Conservation (phyloP, 2,113 vertebrate genomes). For the Hystrix brachyura region DNA sequence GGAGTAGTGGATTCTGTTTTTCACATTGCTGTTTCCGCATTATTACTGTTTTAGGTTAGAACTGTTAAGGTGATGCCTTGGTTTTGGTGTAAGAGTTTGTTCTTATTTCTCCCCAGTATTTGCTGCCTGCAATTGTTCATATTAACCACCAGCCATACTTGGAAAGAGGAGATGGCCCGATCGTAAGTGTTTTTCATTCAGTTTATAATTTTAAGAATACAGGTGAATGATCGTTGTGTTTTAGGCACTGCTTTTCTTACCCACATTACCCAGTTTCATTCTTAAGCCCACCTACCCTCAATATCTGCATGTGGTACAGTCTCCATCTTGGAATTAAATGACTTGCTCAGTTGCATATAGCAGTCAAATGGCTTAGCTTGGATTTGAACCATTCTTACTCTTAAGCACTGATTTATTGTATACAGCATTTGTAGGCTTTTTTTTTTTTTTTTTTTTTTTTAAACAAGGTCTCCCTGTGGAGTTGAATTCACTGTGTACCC, state of each 20-base stretch:
- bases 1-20: not conserved
- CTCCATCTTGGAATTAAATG: not conserved
- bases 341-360: not conserved
- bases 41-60: not conserved
- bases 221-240: not conserved
- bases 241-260: not conserved
- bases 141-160: conserved; percentile 99
- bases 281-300: not conserved
- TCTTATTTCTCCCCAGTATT: conserved; percentile 90
- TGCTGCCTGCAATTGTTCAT: conserved; percentile 98
- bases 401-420: not conserved
- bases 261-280: not conserved
- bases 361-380: not conserved
- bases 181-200: conserved; percentile 92
- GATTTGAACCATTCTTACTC: not conserved
- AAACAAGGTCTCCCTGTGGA: not conserved
- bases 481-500: not conserved
- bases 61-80: not conserved
- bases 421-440: not conserved
- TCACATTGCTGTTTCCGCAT: not conserved
- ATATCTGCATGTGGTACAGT: not conserved
- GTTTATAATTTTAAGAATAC: conserved; percentile 27
- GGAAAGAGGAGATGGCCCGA: conserved; percentile 98
- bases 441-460: not conserved
- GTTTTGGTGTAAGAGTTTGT: conserved; percentile 30